Evolutionary conservation across 2,888 invertebrate genomes (phyloP).

Genomic region (Sarcophaga variegata): DNA sequence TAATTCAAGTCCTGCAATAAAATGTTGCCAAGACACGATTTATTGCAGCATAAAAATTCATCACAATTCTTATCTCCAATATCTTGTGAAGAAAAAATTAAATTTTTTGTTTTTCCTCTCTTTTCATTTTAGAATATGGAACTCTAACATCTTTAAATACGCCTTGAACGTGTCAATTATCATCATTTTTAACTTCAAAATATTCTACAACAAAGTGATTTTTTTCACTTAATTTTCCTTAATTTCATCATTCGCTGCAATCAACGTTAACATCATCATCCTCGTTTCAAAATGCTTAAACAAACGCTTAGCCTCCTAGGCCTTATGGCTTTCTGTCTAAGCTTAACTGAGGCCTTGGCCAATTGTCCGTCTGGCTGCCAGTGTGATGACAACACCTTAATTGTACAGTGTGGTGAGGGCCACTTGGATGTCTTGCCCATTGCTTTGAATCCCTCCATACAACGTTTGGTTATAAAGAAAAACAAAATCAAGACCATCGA

Average conservation of each 20-base stretch:
- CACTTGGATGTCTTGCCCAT: conserved; percentile 95
- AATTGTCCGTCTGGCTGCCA: conserved; percentile 93
- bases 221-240: neutral
- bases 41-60: too few relatives aligned
- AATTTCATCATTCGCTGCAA: neutral
- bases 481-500: conserved; percentile 94
- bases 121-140: conserved; percentile 66
- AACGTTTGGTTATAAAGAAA: conserved; percentile 90
- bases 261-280: neutral
- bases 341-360: conserved; percentile 81
- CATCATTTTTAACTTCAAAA: conserved; percentile 34
- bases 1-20: too few relatives aligned
- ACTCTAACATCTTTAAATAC: conserved; percentile 55
- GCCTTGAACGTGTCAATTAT: conserved; percentile 6
- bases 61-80: too few relatives aligned
- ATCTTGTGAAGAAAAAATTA: too few relatives aligned
- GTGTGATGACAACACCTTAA: conserved; percentile 94
- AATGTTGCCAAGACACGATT: too few relatives aligned
- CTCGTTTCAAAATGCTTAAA: conserved; percentile 49
- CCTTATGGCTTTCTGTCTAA: conserved; percentile 6
- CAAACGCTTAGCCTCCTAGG: conserved; percentile 26
- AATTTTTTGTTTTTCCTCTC: neutral
- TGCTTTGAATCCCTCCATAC: conserved; percentile 94
- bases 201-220: conserved; percentile 9
- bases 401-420: conserved; percentile 92